phyloP scores from a whole-genome alignment of 2,113 vertebrate species.

The Passer montanus region DNA sequence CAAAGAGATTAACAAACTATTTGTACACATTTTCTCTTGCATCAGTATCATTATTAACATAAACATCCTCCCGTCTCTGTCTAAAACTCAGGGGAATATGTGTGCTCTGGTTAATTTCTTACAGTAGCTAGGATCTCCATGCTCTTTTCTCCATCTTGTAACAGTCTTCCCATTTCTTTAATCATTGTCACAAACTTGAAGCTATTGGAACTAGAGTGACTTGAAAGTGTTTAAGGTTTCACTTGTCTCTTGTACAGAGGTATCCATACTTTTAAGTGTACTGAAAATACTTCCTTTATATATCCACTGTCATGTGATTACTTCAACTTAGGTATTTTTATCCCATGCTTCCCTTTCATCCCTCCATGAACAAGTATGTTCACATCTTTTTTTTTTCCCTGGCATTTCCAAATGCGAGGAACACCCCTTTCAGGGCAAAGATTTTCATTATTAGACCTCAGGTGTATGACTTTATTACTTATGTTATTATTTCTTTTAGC shows the following conservation, averaged over 20 bases:
- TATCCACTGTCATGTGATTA: background rate
- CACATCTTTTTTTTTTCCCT: fast-evolving
- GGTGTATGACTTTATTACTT: background rate
- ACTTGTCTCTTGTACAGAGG: background rate
- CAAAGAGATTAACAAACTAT: background rate
- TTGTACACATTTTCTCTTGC: background rate
- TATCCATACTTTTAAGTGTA: background rate
- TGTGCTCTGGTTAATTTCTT: background rate
- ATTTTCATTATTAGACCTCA: background rate
- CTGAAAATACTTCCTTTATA: background rate
- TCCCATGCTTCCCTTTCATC: background rate
- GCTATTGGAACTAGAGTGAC: background rate
- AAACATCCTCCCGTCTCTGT: background rate
- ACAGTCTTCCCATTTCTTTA: background rate
- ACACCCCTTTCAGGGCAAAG: background rate
- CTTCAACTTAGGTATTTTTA: background rate
- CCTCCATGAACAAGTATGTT: background rate
- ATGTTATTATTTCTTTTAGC: background rate
- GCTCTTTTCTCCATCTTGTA: background rate
- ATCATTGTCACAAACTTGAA: background rate
- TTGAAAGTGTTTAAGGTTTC: background rate
- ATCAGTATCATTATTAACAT: background rate
- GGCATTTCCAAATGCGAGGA: background rate
- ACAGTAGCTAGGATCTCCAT: fast-evolving
- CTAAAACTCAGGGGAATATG: background rate